A percentile compares a stretch with the other conserved stretches of the same genome.
Conservation (phyloP, 2,888 invertebrate species). For the Heteromurus nitidus region DNA sequence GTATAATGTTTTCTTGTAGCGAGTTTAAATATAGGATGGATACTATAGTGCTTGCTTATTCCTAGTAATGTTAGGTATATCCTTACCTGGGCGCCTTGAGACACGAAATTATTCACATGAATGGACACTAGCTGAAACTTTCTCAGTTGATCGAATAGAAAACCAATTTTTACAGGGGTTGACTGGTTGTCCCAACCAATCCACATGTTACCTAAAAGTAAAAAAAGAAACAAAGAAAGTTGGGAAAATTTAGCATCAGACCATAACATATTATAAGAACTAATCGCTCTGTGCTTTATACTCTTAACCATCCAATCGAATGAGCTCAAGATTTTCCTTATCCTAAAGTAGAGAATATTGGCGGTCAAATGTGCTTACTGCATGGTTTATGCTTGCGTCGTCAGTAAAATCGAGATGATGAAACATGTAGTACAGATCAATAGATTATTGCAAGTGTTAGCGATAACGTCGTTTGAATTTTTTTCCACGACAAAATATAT, state of each 20-base stretch:
- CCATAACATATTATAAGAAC: no score
- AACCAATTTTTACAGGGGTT: slow-evolving; percentile 83
- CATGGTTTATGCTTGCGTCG: no score
- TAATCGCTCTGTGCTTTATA: no score
- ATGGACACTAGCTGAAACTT: slow-evolving; percentile 85
- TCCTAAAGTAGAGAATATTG: no score
- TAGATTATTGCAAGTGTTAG: no score
- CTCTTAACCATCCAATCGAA: no score
- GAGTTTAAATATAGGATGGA: slow-evolving; percentile 25
- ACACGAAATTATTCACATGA: slow-evolving; percentile 87
- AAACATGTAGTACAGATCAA: no score
- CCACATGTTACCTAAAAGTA: slow-evolving; percentile 79
- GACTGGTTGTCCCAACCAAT: slow-evolving; percentile 89
- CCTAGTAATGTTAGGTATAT: background rate
- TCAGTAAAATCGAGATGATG: no score
- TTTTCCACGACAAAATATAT: no score
- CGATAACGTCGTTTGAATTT: no score
- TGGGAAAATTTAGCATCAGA: background rate
- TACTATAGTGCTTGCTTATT: background rate
- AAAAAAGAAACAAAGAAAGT: slow-evolving; percentile 21
- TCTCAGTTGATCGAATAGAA: slow-evolving; percentile 86
- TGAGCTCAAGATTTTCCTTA: no score
- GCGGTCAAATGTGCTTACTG: no score
- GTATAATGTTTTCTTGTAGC: slow-evolving; percentile 33
- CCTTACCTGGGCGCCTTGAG: slow-evolving; percentile 85